Percentiles rank a stretch among this genome's conserved stretches.
Conservation (phyloP, 2,888 invertebrate species). For the Chloromyia formosa region DNA sequence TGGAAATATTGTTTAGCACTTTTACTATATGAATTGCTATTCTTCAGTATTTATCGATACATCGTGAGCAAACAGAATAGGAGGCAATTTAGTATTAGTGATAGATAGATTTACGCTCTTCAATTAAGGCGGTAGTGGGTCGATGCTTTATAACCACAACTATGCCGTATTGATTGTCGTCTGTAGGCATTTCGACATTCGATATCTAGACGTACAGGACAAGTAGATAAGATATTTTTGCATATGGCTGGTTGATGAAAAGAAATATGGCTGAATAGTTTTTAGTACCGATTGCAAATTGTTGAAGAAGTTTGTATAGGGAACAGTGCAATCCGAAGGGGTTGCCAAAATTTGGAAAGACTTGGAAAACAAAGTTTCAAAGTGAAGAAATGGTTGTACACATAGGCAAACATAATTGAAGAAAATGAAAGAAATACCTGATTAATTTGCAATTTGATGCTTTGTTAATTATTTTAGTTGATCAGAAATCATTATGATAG, state of each 20-base stretch:
- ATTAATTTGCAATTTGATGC: too few species aligned
- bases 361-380: too few species aligned
- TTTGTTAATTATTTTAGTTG: too few species aligned
- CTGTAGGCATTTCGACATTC: background rate
- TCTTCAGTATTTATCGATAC: background rate
- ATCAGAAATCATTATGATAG: too few species aligned
- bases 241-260: background rate
- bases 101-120: constrained; percentile 14
- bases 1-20: background rate
- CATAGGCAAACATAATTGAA: too few species aligned
- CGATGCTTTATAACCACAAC: background rate
- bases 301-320: too few species aligned
- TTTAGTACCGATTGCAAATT: too few species aligned
- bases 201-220: background rate
- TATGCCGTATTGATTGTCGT: constrained; percentile 13
- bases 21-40: background rate
- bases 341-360: too few species aligned
- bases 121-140: background rate
- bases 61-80: constrained; percentile 19
- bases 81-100: constrained; percentile 31
- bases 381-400: too few species aligned
- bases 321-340: too few species aligned
- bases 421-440: too few species aligned
- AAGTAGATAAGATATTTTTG: constrained; percentile 13
- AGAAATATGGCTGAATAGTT: constrained; percentile 7